A percentile compares a stretch with the other conserved stretches of the same genome.
These are phyloP conservation scores for Phyllotreta cruciferae DNA, from an alignment of 2,888 invertebrate species.

Conservation along the genomic window DNA sequence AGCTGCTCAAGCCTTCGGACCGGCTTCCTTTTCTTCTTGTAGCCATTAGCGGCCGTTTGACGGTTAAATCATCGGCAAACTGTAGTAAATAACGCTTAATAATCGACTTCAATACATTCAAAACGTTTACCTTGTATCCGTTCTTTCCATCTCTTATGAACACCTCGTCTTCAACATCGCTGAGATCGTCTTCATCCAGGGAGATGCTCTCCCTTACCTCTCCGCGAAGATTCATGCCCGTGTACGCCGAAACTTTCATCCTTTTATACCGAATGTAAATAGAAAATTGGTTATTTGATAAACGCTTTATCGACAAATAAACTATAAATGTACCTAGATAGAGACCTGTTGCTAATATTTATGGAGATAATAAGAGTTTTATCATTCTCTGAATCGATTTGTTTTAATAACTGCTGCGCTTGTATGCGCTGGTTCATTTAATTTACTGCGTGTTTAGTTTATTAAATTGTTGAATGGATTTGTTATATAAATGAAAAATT, in stretches of 20 bases:
- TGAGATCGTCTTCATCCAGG: slow-evolving; percentile 74
- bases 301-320: not conserved
- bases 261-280: no score
- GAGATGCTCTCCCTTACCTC: slow-evolving; percentile 70
- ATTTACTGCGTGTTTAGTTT: not conserved
- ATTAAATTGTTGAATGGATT: slow-evolving; percentile 1
- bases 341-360: not conserved
- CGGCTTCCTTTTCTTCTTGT: slow-evolving; percentile 68
- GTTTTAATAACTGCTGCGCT: not conserved
- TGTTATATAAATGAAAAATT: not conserved
- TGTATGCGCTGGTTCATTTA: not conserved
- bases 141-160: slow-evolving; percentile 77
- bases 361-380: not conserved
- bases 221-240: slow-evolving; percentile 66
- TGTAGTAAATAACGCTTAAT: slow-evolving; percentile 49
- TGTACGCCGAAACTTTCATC: slow-evolving; percentile 64
- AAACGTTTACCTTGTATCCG: slow-evolving; percentile 63
- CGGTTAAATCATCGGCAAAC: slow-evolving; percentile 71
- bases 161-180: slow-evolving; percentile 80
- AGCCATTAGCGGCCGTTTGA: slow-evolving; percentile 77
- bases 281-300: not conserved
- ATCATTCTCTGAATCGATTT: not conserved
- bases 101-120: not conserved
- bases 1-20: slow-evolving; percentile 58
- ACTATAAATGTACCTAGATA: not conserved